Evolutionary conservation across 2,888 invertebrate species (phyloP).

Genomic region (Crepidodera aurea): DNA sequence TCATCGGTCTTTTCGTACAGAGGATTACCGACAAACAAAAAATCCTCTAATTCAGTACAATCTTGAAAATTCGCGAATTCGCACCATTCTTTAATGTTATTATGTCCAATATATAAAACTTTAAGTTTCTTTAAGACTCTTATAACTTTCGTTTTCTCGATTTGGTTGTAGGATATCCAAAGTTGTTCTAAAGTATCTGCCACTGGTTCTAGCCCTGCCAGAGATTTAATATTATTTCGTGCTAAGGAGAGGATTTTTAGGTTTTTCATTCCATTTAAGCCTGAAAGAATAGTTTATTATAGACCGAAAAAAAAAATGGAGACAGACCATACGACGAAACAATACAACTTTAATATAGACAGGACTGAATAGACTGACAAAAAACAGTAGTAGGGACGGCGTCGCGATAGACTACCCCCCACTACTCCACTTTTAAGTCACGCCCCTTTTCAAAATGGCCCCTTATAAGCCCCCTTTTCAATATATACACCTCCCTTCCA

Average conservation of each 20-base stretch:
- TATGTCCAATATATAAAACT: conserved; percentile 85
- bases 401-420: too few species aligned
- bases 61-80: conserved; percentile 76
- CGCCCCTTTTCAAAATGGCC: too few species aligned
- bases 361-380: too few species aligned
- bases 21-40: conserved; percentile 85
- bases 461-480: too few species aligned
- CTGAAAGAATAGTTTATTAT: conserved; percentile 58
- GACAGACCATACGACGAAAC: too few species aligned
- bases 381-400: too few species aligned
- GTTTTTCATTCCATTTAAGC: conserved; percentile 73
- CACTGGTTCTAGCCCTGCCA: conserved; percentile 87
- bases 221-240: conserved; percentile 88
- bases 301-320: too few species aligned
- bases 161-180: conserved; percentile 93
- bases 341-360: too few species aligned
- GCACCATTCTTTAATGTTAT: conserved; percentile 86
- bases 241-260: conserved; percentile 85
- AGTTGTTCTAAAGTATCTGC: conserved; percentile 89
- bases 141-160: conserved; percentile 92
- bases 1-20: conserved; percentile 76
- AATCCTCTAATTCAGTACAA: conserved; percentile 75
- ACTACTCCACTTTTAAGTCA: too few species aligned
- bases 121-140: conserved; percentile 80
- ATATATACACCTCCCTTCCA: too few species aligned